Base-by-base conservation (phyloP, 2,797 vertebrate genomes). In the Meriones psammophilus region DNA sequence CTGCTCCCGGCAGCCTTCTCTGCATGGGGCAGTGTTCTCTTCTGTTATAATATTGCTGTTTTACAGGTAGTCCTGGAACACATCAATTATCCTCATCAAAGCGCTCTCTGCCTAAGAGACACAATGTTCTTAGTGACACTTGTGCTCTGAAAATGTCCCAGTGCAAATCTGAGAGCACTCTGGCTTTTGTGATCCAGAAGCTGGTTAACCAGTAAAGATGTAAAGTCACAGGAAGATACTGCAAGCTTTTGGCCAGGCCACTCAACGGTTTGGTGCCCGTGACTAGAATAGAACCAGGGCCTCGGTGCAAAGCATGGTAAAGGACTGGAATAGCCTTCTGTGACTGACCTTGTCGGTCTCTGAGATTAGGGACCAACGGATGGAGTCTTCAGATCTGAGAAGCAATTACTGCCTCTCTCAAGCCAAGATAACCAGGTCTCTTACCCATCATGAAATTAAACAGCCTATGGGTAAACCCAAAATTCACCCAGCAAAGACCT, bases 31-130 rank as follows among this genome's bases (percentile, higher is more conserved):
- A 73, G 28, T 39, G 22, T 84, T 50, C 76, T 94, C 39, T 90
- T 85, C 92, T 79, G 93, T 96, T 95, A 28, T 56, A 96, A 92
- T 79, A 87, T 18, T 78, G 30, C 60, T 22, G 58, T 90, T 79
- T 64, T 68, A 66, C 42, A 42, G 89, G 74, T 76, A 26, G 68
- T 42, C 54, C 77, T 92, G 69, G 87, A 84, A 94, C 62, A 80
- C 14, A 62, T 92, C 24, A 74, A 90, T 95, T 93, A 79, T 62
- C 92, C 77, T 84, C 85, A 71, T 90, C 69, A 73, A 78, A 96
- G 80, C 88, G 68, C 92, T 92, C 58, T 93, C 89, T 79, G 62
- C 86, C 36, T 78, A 36, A 76, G 68, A 95, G 96, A 96, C 62
- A 81, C 30, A 46, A 60, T 90, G 81, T 83, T 92, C 56, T 93